Evolutionary conservation across 2,113 vertebrate species (phyloP), one percentile per base, ranked within the genome.

Genomic region (Cathartes aura): DNA sequence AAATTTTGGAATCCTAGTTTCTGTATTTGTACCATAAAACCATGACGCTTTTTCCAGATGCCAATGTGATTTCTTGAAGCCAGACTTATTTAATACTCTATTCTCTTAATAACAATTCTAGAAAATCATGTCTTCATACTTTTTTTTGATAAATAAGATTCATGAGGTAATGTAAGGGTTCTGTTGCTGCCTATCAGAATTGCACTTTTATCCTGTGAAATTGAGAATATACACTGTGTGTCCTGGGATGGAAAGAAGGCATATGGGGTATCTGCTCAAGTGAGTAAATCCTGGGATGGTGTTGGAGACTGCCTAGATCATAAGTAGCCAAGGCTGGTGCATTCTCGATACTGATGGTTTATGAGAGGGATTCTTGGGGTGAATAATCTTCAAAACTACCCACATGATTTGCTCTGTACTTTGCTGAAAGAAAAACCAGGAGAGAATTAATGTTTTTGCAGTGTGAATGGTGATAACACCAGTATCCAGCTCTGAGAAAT

Each of bases 111-210:
- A 80, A 47, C 3, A 32, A 21, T 38, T 38, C 38, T 26, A 32
- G n/a, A 71, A 89, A 89, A 50, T 19, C 32, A 38, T 15, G 3
- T 50, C 6, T 67, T 40, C 5, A 15, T 63, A 13, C 3, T 21
- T 62, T 47, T 47, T 82, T 12, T 18, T 62, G 8, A 18, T 42
- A n/a, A 59, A 12, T 27, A 45, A 42, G 20, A 63, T 73, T 78
- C 8, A 47, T 24, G 20, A 67, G 6, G 4, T 10, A 63, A 16
- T 7, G 11, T 10, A 59, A 85, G 10, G 0, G 0, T 26, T 90
- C 24, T 67, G 16, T 53, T 83, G 64, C 48, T 86, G 3, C 32
- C 32, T 71, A 12, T 11, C 27, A 79, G 48, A 67, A 91, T 4
- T 59, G 0, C 3, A 36, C 13, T 86, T 74, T 90, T 60, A 13